Conservation (phyloP, 2,888 invertebrate genomes). For the Phymatocera aterrima region DNA sequence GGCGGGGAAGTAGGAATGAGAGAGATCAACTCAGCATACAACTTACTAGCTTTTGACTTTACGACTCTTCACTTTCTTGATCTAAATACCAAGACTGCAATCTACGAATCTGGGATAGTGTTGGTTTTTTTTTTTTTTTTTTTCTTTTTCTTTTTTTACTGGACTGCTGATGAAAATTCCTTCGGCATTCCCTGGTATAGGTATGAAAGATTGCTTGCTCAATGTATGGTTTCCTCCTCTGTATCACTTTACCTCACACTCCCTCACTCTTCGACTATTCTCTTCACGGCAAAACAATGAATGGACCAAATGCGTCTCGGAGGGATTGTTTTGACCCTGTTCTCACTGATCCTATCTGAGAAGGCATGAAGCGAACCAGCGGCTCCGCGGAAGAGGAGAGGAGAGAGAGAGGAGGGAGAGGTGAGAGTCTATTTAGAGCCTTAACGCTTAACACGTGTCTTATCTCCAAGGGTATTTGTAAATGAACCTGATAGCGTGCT, state of each 20-base stretch:
- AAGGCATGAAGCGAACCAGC: neutral
- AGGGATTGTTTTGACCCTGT: slow-evolving; percentile 12
- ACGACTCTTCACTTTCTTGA: neutral
- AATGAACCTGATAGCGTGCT: slow-evolving; percentile 31
- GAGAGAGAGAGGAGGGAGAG: neutral
- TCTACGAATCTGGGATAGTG: no score
- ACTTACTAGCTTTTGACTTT: neutral
- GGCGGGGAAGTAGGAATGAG: neutral
- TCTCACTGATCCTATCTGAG: slow-evolving; percentile 5
- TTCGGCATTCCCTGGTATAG: no score
- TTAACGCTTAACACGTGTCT: slow-evolving; percentile 41
- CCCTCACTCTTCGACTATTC: no score
- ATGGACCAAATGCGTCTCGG: slow-evolving; percentile 12
- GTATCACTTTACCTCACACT: no score
- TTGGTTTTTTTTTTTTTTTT: no score
- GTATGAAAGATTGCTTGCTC: no score
- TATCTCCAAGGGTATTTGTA: slow-evolving; percentile 42
- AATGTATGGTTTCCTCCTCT: no score
- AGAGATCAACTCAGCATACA: slow-evolving; percentile 14
- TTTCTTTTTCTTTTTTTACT: no score
- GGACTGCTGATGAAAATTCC: no score
- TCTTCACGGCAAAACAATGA: neutral
- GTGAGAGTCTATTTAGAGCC: slow-evolving; percentile 22
- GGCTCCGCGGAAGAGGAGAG: neutral
- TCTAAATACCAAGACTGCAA: neutral